Evolutionary conservation across 2,888 invertebrate species (phyloP), one percentile per base, ranked within the genome.

Genomic region (Drosophila picticornis): DNA sequence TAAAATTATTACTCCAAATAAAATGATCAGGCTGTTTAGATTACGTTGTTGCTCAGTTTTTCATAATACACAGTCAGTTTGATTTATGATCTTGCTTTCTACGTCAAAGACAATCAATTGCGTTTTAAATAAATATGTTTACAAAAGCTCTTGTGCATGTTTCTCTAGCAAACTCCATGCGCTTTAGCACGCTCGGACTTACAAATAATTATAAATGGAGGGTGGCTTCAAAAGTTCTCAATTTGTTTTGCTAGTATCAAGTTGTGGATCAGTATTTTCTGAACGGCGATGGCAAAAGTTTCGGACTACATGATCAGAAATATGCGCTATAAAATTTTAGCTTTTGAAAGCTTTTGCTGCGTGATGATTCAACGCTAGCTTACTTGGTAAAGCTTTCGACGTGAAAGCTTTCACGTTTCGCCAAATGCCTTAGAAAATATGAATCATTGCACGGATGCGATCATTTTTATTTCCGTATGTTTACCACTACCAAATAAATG

Each of bases 101-200:
- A 58, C 78, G 73, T 70, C 83, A 81, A 56, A 65, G 22, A 16
- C 67, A 36, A 51, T 53, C 22, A 70, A 83, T 72, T 75, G 72
- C 81, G 83, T 83, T 76, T 70, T 29, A 73, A 75, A 77, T 31
- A 80, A 80, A 56, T 80, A 71, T 67, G 63, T 81, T 76, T 69
- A 70, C 59, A 48, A 82, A 67, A 74, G 72, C 67, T 73, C 19
- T 1, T 25, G n/a, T 63, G 9, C 36, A 34, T 56, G 64, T 71
- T 75, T 77, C 66, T 61, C 57, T 52, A 22, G 29, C 65, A 67
- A 34, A 56, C 22, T 65, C 31, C 68, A 40, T 69, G 79, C 27
- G 48, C 27, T 59, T 25, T 38, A 53, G 48, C 83, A 81, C 79
- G 77, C 59, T 11, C 66, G 10, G 72, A 48, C 22, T 46, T 32